These are phyloP conservation scores for Gari tellinella DNA, from an alignment of 2,888 invertebrate species.

Conservation along the genomic window DNA sequence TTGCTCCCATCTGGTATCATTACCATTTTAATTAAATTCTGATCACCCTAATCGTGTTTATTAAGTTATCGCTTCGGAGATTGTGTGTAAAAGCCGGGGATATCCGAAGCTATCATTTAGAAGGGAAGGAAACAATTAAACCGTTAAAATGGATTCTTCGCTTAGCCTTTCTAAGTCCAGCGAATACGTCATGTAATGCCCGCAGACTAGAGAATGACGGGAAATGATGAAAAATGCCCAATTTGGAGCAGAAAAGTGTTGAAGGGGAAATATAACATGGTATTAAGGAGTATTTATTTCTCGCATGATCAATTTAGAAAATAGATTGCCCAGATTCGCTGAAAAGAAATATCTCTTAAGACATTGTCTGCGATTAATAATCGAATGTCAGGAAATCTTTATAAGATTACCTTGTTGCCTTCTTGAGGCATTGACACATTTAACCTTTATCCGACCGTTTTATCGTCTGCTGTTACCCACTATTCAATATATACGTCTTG, in stretches of 20 bases:
- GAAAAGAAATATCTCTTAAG: too few species aligned
- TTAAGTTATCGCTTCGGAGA: conserved; percentile 59
- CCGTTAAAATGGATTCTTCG: conserved; percentile 51
- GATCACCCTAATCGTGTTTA: conserved; percentile 59
- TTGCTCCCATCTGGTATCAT: conserved; percentile 58
- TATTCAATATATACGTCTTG: too few species aligned
- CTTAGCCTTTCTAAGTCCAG: conserved; percentile 46
- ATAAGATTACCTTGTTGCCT: too few species aligned
- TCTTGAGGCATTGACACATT: too few species aligned
- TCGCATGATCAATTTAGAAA: conserved; percentile 59
- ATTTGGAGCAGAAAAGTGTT: conserved; percentile 39
- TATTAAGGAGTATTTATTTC: conserved; percentile 60
- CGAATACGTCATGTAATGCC: conserved; percentile 50
- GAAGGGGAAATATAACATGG: conserved; percentile 49
- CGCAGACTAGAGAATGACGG: conserved; percentile 48
- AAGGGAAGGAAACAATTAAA: conserved; percentile 54
- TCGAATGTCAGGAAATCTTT: too few species aligned
- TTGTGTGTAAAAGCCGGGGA: conserved; percentile 45
- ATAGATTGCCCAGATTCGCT: conserved; percentile 45
- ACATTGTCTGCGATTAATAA: too few species aligned
- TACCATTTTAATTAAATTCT: conserved; percentile 68
- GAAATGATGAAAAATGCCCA: conserved; percentile 52
- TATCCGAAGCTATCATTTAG: conserved; percentile 48
- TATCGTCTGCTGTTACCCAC: too few species aligned
- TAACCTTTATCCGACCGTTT: too few species aligned